Conservation (phyloP, 2,888 invertebrate genomes). For the Nudaria mundana region DNA sequence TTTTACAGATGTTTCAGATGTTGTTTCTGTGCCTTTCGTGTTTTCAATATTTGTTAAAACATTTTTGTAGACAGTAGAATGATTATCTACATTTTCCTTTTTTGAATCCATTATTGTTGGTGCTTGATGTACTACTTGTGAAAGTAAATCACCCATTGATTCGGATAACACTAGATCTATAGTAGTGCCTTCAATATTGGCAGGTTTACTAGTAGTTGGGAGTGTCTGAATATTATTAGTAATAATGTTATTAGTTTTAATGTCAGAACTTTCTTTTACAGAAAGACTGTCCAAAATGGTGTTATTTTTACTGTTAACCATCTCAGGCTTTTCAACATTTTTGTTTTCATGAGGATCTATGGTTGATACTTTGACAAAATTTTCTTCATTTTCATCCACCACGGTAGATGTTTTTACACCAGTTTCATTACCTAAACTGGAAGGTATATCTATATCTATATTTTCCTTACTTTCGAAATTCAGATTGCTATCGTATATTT, state of each 20-base stretch:
- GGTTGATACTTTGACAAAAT: constrained; percentile 67
- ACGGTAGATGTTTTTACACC: constrained; percentile 25
- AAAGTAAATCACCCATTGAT: constrained; percentile 73
- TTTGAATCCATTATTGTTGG: constrained; percentile 43
- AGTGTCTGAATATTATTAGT: constrained; percentile 28
- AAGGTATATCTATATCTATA: constrained; percentile 64
- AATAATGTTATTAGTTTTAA: constrained; percentile 17
- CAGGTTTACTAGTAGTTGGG: constrained; percentile 33
- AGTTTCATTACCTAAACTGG: constrained; percentile 38
- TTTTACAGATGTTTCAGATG: constrained; percentile 19
- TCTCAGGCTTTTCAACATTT: constrained; percentile 12
- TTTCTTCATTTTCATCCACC: constrained; percentile 39
- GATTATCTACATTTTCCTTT: constrained; percentile 14
- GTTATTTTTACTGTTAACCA: constrained; percentile 13
- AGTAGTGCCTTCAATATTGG: constrained; percentile 40
- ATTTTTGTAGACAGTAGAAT: constrained; percentile 25
- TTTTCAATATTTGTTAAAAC: constrained; percentile 21
- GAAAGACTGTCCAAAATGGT: constrained; percentile 9
- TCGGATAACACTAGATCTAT: constrained; percentile 68
- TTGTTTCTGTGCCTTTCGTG: constrained; percentile 14
- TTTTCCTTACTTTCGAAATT: constrained; percentile 71
- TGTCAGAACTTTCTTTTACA: constrained; percentile 6
- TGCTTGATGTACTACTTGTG: constrained; percentile 66
- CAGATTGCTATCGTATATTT: constrained; percentile 44
- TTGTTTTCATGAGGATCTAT: constrained; percentile 54